Base-by-base conservation (phyloP, 1,140 invertebrate genomes). In the Pomacea maculata region DNA sequence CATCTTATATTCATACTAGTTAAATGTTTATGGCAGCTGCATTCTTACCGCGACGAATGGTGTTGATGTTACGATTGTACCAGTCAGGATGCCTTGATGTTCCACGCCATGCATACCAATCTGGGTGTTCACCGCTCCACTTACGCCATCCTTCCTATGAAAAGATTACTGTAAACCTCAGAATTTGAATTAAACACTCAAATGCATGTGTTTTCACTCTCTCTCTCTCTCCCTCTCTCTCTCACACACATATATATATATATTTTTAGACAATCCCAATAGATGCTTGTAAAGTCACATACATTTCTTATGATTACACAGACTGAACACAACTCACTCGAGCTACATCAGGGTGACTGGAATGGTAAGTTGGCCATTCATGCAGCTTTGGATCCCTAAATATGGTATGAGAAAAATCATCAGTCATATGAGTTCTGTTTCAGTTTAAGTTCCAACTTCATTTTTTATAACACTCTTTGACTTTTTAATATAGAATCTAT, bases 291-390 rank as follows among this genome's bases (percentile, higher is more conserved):
- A 8, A 8, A 25, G 67, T 10, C 55, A 14, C 55, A 57, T 45
- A 45, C 34, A 45, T 4, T 45, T 45, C 34, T 1, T 45, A 45
- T 45, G 34, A 45, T 45, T 45, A 45, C 34, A 45, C 34, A 45
- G 34, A 21, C 57, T 68, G 19, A 68, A 83, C 54, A 29, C 72
- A 17, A 84, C 82, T 81, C 84, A 90, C 89, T 75, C 86, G 83
- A 67, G 85, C 87, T 72, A 86, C 84, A 85, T 90, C 89, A 75
- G 89, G 88, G 63, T 86, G 85, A 80, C 89, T 90, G 72, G 86
- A 87, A 79, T 89, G 88, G 77, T 90, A 89, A 15, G 86, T 83
- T 70, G 82, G 86, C 88, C 88, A 89, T 75, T 88, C 87, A 83
- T 90, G 83, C 52, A 90, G 81, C 63, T 85, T 85, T 9, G 89